phyloP scores from a whole-genome alignment of 2,797 vertebrate genomes.

The Falco cherrug region DNA sequence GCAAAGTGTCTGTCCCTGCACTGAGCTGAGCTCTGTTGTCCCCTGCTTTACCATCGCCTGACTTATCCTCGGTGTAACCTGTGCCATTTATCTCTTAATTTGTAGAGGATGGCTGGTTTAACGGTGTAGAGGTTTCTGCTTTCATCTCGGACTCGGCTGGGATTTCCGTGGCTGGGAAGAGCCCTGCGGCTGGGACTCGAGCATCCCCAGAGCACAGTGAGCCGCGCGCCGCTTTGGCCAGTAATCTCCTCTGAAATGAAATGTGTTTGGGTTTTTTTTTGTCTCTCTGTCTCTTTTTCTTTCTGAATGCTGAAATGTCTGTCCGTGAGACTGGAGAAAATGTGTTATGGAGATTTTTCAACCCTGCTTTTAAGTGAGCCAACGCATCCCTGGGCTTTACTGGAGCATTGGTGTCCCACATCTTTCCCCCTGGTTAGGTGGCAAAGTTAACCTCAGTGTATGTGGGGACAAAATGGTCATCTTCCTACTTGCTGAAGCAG shows the following conservation, averaged over 20 bases:
- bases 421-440: background rate
- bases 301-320: background rate
- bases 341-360: background rate
- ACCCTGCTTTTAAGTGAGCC: background rate
- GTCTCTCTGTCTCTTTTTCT: background rate
- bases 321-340: background rate
- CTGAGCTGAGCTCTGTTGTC: background rate
- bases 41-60: background rate
- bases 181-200: background rate
- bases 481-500: background rate
- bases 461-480: background rate
- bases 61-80: background rate
- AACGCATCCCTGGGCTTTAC: rapidly evolving
- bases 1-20: rapidly evolving
- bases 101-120: slow-evolving; percentile 44
- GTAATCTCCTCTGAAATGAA: background rate
- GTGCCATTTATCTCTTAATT: background rate
- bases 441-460: background rate
- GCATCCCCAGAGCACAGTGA: background rate
- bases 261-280: background rate
- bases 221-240: background rate
- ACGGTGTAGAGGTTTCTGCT: background rate
- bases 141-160: background rate
- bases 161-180: background rate
- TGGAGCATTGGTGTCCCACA: rapidly evolving